A percentile compares a stretch with the other conserved stretches of the same genome.
phyloP scores from a whole-genome alignment of 2,113 vertebrate genomes.

The Corythaeola cristata region DNA sequence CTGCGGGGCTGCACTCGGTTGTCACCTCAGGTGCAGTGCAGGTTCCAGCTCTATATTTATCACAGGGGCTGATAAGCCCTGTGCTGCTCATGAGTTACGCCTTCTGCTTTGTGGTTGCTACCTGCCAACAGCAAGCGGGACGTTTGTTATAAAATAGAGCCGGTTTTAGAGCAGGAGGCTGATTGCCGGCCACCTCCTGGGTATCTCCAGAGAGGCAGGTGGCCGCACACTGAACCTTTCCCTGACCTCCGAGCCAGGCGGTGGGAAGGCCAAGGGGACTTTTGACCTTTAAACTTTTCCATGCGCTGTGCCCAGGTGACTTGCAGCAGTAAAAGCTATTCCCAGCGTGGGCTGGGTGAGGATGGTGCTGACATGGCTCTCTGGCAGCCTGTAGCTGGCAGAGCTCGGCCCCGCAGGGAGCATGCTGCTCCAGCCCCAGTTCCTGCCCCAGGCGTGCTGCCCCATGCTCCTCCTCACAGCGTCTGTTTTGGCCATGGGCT shows the following conservation, averaged over 20 bases:
- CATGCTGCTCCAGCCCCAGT: background rate
- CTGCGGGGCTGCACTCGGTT: background rate
- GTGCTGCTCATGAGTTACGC: background rate
- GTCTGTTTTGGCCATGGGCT: background rate
- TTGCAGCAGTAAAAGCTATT: background rate
- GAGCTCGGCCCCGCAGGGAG: background rate
- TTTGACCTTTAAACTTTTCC: background rate
- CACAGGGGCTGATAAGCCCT: background rate
- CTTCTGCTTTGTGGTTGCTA: background rate
- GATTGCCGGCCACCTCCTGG: rapidly evolving
- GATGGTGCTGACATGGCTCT: background rate
- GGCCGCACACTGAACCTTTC: background rate
- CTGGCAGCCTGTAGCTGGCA: background rate
- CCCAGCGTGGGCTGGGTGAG: background rate
- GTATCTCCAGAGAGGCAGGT: background rate
- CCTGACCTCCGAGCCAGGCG: rapidly evolving
- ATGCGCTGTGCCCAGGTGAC: background rate
- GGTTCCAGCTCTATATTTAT: background rate
- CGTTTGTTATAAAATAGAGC: background rate
- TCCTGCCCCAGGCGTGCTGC: background rate
- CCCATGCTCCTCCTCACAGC: background rate
- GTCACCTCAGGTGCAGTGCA: background rate
- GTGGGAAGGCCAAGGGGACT: background rate
- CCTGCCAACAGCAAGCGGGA: background rate
- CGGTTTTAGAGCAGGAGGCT: background rate